A percentile compares a stretch with the other conserved stretches of the same genome.
Evolutionary conservation across 2,113 vertebrate genomes (phyloP).

Genomic region (Sakesphorus luctuosus): DNA sequence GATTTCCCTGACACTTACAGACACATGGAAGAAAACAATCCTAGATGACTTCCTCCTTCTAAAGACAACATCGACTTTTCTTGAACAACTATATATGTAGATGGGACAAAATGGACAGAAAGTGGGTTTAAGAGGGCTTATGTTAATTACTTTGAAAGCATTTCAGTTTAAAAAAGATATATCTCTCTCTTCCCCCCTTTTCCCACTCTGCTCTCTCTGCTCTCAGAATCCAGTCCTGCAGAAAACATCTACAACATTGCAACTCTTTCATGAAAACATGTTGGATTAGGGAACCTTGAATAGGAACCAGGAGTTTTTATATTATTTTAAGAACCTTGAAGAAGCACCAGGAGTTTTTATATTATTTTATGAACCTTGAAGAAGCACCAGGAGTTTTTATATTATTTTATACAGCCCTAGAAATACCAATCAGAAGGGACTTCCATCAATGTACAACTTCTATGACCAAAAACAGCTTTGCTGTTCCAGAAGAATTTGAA

Average conservation of each 20-base stretch:
- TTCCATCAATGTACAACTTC: too few relatives aligned
- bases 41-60: rapidly evolving
- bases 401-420: background rate
- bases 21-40: background rate
- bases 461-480: too few relatives aligned
- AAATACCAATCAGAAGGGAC: background rate
- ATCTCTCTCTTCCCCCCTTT: background rate
- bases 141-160: background rate
- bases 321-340: background rate
- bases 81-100: background rate
- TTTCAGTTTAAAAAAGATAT: background rate
- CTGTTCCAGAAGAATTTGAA: too few relatives aligned
- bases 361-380: background rate
- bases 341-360: background rate
- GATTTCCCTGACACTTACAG: background rate
- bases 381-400: background rate
- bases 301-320: background rate
- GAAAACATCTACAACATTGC: background rate
- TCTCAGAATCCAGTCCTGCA: background rate
- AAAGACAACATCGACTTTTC: background rate
- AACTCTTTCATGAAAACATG: background rate
- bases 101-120: background rate
- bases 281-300: background rate
- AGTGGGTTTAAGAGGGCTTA: background rate
- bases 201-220: background rate